Evolutionary conservation across 2,113 vertebrate species (phyloP).

Genomic region (Ivindomyrus marchei): DNA sequence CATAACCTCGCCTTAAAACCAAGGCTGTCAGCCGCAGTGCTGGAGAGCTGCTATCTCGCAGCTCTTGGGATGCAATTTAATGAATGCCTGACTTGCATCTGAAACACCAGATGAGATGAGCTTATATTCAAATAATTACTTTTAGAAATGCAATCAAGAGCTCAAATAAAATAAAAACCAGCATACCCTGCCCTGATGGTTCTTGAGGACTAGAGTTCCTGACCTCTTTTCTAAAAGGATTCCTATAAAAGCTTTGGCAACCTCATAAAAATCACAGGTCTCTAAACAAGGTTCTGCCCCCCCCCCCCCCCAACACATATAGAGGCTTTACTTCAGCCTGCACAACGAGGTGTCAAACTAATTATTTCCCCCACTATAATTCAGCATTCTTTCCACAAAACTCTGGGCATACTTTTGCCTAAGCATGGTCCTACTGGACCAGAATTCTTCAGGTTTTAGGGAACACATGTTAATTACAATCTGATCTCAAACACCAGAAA

Average conservation of each 20-base stretch:
- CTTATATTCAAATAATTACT: conserved; percentile 1
- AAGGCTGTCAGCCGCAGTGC: neutral
- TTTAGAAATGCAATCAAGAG: neutral
- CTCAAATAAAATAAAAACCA: neutral
- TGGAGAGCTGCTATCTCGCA: neutral
- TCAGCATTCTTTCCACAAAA: neutral
- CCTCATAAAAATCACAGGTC: neutral
- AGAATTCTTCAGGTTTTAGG: neutral
- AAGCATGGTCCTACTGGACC: neutral
- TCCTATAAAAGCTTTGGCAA: neutral
- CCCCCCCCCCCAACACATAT: neutral
- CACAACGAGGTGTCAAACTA: neutral
- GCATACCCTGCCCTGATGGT: neutral
- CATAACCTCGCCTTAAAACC: neutral
- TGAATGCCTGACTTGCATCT: neutral
- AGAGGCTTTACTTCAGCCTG: neutral
- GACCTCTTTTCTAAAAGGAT: neutral
- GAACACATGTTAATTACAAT: neutral
- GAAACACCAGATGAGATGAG: neutral
- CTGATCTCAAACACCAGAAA: neutral
- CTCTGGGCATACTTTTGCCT: neutral
- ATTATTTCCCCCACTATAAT: neutral
- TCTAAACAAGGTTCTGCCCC: neutral
- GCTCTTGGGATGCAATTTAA: neutral
- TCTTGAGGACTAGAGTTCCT: neutral